These are phyloP conservation scores for Ectropis grisescens DNA, from an alignment of 1,140 invertebrate genomes.

Conservation along the genomic window DNA sequence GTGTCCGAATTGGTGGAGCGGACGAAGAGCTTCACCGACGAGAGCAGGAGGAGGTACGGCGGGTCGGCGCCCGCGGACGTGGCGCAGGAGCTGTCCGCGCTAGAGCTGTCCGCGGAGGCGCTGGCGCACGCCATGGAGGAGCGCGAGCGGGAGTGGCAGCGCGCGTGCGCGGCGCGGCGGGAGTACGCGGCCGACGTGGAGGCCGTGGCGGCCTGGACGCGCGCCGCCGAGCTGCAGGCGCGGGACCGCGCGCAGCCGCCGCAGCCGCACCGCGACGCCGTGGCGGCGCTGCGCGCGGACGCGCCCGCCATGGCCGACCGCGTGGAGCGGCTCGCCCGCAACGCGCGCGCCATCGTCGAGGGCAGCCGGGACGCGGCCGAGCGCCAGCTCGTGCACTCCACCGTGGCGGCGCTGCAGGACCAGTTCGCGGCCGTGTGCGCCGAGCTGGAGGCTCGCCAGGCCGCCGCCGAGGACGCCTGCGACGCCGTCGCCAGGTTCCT, in stretches of 20 bases:
- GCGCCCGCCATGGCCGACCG: conserved; percentile 80
- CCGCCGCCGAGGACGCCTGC: conserved; percentile 86
- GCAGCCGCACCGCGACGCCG: conserved; percentile 79
- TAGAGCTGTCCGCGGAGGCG: conserved; percentile 85
- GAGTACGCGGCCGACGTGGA: conserved; percentile 87
- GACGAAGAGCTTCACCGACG: conserved; percentile 74
- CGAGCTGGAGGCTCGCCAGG: conserved; percentile 86
- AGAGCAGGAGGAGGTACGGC: conserved; percentile 77
- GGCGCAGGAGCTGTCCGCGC: conserved; percentile 79
- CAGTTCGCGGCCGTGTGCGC: conserved; percentile 82
- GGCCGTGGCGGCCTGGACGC: conserved; percentile 85
- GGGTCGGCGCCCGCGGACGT: conserved; percentile 81
- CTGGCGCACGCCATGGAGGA: conserved; percentile 85
- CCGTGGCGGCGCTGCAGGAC: conserved; percentile 80
- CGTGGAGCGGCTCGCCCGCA: conserved; percentile 82
- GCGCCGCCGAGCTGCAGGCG: conserved; percentile 84
- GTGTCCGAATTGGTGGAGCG: conserved; percentile 71
- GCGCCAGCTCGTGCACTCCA: conserved; percentile 81
- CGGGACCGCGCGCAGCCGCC: conserved; percentile 86
- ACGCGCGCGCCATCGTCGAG: conserved; percentile 83
- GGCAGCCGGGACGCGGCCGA: conserved; percentile 84
- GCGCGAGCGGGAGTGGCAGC: conserved; percentile 87
- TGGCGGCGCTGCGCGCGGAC: conserved; percentile 84
- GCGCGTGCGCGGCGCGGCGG: conserved; percentile 82
- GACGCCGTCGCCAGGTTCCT: conserved; percentile 91